Evolutionary conservation across 2,797 vertebrate genomes (phyloP).

Genomic region (Geotrypetes seraphini): DNA sequence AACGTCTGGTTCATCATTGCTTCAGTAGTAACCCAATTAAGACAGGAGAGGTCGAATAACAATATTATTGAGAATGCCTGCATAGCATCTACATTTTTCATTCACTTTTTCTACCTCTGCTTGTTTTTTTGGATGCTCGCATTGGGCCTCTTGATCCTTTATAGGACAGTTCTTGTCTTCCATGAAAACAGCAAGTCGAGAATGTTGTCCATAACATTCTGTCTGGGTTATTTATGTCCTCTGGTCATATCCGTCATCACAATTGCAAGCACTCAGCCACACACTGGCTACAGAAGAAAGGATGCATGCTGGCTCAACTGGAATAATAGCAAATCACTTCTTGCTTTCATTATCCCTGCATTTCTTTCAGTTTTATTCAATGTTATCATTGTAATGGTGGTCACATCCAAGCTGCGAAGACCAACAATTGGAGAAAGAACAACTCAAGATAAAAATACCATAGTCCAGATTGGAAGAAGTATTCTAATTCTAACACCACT

Average conservation of each 20-base stretch:
- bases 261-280: constrained; percentile 1
- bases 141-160: constrained; percentile 17
- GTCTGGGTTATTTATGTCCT: constrained; percentile 33
- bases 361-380: constrained; percentile 24
- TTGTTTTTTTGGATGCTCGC: constrained; percentile 39
- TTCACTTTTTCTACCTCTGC: constrained; percentile 31
- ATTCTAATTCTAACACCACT: constrained; percentile 29
- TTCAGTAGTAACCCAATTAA: not conserved
- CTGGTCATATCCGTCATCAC: constrained; percentile 23
- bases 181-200: constrained; percentile 4
- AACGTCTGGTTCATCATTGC: constrained; percentile 21
- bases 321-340: constrained; percentile 15
- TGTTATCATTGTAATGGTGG: constrained; percentile 12
- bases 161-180: constrained; percentile 21
- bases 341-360: constrained; percentile 20
- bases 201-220: constrained; percentile 7
- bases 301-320: constrained; percentile 32
- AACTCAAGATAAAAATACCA: constrained; percentile 1
- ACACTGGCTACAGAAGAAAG: constrained; percentile 7
- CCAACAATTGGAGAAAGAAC: constrained; percentile 18
- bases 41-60: not conserved
- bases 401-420: constrained; percentile 28
- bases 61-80: not conserved
- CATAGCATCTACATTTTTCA: constrained; percentile 18
- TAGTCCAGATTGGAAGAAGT: constrained; percentile 21